Evolutionary conservation across 2,797 vertebrate genomes (phyloP).

Genomic region (Falco biarmicus): DNA sequence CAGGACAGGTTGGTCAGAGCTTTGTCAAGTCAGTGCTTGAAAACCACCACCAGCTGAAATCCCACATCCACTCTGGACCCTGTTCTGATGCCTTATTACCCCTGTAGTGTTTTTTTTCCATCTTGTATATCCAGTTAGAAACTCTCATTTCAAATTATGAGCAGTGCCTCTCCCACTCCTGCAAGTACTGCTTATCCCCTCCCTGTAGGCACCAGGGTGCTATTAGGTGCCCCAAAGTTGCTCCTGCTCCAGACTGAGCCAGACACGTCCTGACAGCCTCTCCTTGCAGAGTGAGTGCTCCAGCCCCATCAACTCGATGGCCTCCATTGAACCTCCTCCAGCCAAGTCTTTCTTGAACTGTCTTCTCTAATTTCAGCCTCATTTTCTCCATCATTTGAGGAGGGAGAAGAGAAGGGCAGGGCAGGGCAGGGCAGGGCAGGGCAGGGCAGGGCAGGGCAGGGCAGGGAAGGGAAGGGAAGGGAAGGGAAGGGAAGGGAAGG

Average conservation of each 20-base stretch:
- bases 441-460: background rate
- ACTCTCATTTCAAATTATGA: background rate
- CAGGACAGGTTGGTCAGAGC: background rate
- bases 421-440: no score
- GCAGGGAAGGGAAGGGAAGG: background rate
- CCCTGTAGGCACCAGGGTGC: rapidly evolving
- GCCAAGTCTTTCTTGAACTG: background rate
- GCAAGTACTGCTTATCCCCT: background rate
- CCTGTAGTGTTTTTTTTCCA: background rate
- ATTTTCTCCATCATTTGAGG: background rate
- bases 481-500: background rate
- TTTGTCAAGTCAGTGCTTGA: background rate
- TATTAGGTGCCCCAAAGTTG: background rate
- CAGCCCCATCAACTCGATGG: background rate
- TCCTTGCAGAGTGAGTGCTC: background rate
- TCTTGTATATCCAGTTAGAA: background rate
- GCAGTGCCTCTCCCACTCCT: background rate
- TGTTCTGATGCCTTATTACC: background rate
- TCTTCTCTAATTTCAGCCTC: background rate
- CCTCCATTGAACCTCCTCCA: background rate
- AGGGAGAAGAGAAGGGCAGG: background rate
- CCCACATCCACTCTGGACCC: background rate
- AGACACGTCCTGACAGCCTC: no score
- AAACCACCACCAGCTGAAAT: background rate
- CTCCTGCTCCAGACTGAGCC: background rate